These are phyloP conservation scores for Drosophila mojavensis DNA, from an alignment of 1,140 invertebrate species.

Conservation along the genomic window DNA sequence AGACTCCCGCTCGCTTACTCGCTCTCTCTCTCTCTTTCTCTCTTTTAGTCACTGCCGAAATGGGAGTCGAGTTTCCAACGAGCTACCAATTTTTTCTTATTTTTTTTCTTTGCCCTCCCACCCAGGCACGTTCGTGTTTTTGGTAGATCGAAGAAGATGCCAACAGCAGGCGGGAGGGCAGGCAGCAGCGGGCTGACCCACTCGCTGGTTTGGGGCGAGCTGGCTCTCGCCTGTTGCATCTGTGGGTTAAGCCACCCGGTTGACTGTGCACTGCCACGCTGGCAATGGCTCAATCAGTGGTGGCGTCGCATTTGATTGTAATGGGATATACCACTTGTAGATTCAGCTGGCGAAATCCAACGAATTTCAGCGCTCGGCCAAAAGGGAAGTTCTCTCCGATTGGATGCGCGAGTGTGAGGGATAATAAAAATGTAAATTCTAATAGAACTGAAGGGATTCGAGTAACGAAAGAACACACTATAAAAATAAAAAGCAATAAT, in stretches of 20 bases:
- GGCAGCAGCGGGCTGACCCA: constrained; percentile 22
- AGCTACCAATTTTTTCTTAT: constrained; percentile 60
- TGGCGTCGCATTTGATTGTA: constrained; percentile 74
- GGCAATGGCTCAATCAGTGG: constrained; percentile 79
- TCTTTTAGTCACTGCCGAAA: constrained; percentile 22
- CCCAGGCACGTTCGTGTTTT: constrained; percentile 50
- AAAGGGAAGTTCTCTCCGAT: not conserved
- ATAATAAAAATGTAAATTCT: not conserved
- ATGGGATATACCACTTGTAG: constrained; percentile 79
- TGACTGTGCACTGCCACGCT: constrained; percentile 40
- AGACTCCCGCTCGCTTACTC: not conserved
- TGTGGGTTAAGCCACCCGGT: constrained; percentile 35
- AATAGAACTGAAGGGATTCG: not conserved
- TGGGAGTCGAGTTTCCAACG: constrained; percentile 50
- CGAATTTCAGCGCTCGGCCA: not conserved
- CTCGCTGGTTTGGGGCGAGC: constrained; percentile 7
- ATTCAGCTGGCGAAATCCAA: constrained; percentile 43
- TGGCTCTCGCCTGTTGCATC: constrained; percentile 39
- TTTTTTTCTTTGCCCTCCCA: constrained; percentile 33
- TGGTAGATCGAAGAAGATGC: constrained; percentile 70
- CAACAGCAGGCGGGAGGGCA: constrained; percentile 5
- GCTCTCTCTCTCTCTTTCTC: too few species aligned
- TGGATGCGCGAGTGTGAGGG: not conserved
- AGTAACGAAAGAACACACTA: not conserved
- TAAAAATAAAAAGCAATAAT: too few species aligned